Conservation (phyloP, 92 coral and sea anemone species). For the Parazoanthus darwini region DNA sequence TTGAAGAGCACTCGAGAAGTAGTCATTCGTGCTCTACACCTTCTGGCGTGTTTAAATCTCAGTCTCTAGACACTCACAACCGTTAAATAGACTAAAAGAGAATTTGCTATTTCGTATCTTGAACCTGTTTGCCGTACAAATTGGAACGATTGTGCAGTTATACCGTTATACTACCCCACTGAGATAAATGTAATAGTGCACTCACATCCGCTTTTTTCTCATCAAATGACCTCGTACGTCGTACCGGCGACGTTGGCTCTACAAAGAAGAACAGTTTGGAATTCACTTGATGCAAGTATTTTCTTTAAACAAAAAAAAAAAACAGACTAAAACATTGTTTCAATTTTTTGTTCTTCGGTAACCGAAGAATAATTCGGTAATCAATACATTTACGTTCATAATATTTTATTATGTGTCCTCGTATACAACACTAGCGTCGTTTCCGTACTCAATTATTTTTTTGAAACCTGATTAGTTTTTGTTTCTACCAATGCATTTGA, state of each 20-base stretch:
- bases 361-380: no score
- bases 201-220: constrained; percentile 7
- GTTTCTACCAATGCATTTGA: background rate
- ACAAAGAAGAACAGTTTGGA: background rate
- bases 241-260: constrained; percentile 18
- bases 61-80: no score
- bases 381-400: background rate
- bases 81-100: no score
- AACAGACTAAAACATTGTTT: background rate
- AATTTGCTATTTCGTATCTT: background rate
- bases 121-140: background rate
- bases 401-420: no score
- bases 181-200: background rate
- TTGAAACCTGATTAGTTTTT: background rate
- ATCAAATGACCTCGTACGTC: constrained; percentile 6
- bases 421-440: background rate
- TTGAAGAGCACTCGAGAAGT: constrained; percentile 14
- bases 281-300: background rate
- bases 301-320: background rate
- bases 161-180: background rate
- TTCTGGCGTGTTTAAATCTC: no score
- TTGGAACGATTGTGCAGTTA: background rate
- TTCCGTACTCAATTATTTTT: no score
- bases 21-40: constrained; percentile 14
- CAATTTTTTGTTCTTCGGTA: background rate